Evolutionary conservation across 1,140 invertebrate species (phyloP).

Genomic region (Schmidtea mediterranea): DNA sequence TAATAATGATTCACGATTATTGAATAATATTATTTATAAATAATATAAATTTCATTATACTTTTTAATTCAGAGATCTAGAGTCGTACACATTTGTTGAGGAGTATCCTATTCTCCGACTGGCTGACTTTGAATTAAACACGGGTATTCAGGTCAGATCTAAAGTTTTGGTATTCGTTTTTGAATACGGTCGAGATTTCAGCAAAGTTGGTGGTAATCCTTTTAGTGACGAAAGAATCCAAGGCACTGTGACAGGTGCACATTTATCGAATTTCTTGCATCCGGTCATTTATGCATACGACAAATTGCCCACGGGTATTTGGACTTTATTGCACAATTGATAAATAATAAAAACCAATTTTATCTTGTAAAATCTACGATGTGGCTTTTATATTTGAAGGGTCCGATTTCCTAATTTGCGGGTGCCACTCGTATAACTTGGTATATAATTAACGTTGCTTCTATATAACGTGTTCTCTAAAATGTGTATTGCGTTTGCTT

Average conservation of each 20-base stretch:
- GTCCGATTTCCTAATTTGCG: no score
- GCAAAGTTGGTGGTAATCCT: conserved; percentile 28
- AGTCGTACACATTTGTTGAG: conserved; percentile 17
- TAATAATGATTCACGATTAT: no score
- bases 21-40: no score
- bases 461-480: no score
- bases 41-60: neutral
- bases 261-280: conserved; percentile 30
- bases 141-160: conserved; percentile 15
- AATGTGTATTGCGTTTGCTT: no score
- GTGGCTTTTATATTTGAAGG: no score
- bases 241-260: conserved; percentile 24
- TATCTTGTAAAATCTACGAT: no score
- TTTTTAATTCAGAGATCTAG: conserved; percentile 12
- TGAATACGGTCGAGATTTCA: conserved; percentile 29
- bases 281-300: conserved; percentile 28
- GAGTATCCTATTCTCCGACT: conserved; percentile 27
- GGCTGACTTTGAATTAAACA: conserved; percentile 15
- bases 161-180: conserved; percentile 21
- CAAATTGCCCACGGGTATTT: conserved; percentile 10
- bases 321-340: no score
- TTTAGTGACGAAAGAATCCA: conserved; percentile 26
- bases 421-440: no score
- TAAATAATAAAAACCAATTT: no score
- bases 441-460: no score